Evolutionary conservation across 2,797 vertebrate genomes (phyloP), one percentile per base, ranked within the genome.

Genomic region (Sebastes baramenuke): DNA sequence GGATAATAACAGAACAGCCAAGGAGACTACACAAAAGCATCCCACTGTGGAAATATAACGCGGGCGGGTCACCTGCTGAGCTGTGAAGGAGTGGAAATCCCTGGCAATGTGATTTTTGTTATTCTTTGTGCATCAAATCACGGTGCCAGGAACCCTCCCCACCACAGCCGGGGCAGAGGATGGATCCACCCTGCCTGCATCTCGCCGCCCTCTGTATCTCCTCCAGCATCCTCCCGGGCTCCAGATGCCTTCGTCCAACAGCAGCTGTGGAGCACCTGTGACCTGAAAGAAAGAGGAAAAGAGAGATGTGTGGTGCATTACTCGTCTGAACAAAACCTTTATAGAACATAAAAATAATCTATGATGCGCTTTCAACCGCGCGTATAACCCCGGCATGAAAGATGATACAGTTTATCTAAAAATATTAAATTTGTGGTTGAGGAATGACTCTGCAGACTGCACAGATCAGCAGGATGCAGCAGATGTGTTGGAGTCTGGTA

Each of bases 41-140:
- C 75, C 66, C 36, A 16, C 60, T n/a, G 60, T 82, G 79, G 82
- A 81, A 83, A 82, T 9, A 29, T 54, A 71, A 67, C 9, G 25
- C 3, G 58, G 27, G 55, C 11, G 55, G 72, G 80, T 84, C 83
- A 91, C 92, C 90, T 88, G 90, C 72, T 81, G 87, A 91, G 88
- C 96, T 93, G 93, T 94, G 92, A 91, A 93, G 92, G 93, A 92
- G 96, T 96, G 96, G 96, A 96, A 97, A 97, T 97, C 96, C 96
- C 96, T 97, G 96, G 96, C 96, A 97, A 97, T 97, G 96, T 97
- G 96, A 97, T 97, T 97, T 97, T 96, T 86, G 91, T 94, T 95
- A 95, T 84, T 93, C 91, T 95, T 94, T 95, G 89, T 96, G 93
- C 92, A 96, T 94, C 94, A 97, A 97, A 97, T 97, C 96, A 97